Base-by-base conservation (phyloP, 2,888 invertebrate species). In the Itoplectis maculator region DNA sequence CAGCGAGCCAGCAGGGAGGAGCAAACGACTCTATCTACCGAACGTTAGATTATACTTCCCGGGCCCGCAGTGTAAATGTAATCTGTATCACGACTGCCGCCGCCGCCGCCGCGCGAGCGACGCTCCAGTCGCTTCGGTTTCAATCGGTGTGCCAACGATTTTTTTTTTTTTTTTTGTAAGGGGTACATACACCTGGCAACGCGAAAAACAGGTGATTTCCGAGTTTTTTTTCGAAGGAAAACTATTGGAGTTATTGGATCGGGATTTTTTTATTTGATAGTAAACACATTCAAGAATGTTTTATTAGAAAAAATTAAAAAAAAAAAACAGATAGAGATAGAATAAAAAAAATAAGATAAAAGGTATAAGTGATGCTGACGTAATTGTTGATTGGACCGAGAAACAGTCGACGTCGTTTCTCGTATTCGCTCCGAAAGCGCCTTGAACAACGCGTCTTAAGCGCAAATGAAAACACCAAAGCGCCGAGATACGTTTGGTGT, bases 21-120 rank as follows among this genome's bases (percentile, higher is more conserved):
- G n/a, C n/a, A 59, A 15, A 35, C 35, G 56, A 35, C 56, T 59
- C 56, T 35, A 59, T 59, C 35, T 37, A 61, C 40, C 8, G 37
- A 37, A 37, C 37, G 61, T 37, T 37, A 37, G 37, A 61, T 59
- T 59, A 29, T 35, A 59, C 35, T 59, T 59, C 37, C 61, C 18
- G 18, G n/a, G n/a, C n/a, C n/a, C n/a, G 7, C 37, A 15, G 37
- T 61, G 56, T 7, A 59, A 59, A 59, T 59, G n/a, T 4, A 59
- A 59, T 59, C 15, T 35, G 56, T 6, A 29, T 56, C 11, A 2
- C 29, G n/a, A n/a, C n/a, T n/a, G n/a, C n/a, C n/a, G n/a, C n/a
- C n/a, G n/a, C n/a, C n/a, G n/a, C n/a, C n/a, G n/a, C n/a, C n/a
- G n/a, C n/a, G n/a, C n/a, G n/a, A n/a, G n/a, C n/a, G n/a, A 29